phyloP scores from a whole-genome alignment of 1,140 invertebrate species.

The Cydia amplana region DNA sequence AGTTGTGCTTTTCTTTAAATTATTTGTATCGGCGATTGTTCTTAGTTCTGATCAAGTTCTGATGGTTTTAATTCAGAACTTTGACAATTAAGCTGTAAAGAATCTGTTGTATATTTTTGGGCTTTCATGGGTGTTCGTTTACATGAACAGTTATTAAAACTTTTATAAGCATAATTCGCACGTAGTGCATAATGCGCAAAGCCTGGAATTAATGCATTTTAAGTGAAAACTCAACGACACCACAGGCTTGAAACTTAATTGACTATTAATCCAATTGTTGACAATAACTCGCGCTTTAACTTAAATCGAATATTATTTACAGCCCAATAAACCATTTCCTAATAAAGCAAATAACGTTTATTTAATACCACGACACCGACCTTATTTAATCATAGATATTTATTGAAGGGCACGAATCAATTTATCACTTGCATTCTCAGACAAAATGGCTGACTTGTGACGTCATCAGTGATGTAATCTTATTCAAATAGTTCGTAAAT shows the following conservation, averaged over 20 bases:
- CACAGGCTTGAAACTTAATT: neutral
- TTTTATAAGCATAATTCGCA: too few species aligned
- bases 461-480: conserved; percentile 74
- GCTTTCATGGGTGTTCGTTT: too few species aligned
- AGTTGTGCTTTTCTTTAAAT: too few species aligned
- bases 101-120: too few species aligned
- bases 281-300: conserved; percentile 13
- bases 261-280: neutral
- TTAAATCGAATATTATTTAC: conserved; percentile 20
- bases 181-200: too few species aligned
- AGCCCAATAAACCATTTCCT: conserved; percentile 16
- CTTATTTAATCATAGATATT: conserved; percentile 26
- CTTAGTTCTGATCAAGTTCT: too few species aligned
- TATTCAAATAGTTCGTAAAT: conserved; percentile 53
- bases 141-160: too few species aligned
- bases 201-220: neutral
- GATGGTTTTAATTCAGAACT: too few species aligned
- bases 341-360: conserved; percentile 24
- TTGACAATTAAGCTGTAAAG: too few species aligned
- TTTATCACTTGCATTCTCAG: conserved; percentile 62
- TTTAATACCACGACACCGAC: conserved; percentile 12
- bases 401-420: conserved; percentile 65
- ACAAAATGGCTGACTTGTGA: conserved; percentile 58
- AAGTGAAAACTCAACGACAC: neutral
- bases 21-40: too few species aligned